phyloP scores from a whole-genome alignment of 1,140 invertebrate species.

The Diuraphis noxia region DNA sequence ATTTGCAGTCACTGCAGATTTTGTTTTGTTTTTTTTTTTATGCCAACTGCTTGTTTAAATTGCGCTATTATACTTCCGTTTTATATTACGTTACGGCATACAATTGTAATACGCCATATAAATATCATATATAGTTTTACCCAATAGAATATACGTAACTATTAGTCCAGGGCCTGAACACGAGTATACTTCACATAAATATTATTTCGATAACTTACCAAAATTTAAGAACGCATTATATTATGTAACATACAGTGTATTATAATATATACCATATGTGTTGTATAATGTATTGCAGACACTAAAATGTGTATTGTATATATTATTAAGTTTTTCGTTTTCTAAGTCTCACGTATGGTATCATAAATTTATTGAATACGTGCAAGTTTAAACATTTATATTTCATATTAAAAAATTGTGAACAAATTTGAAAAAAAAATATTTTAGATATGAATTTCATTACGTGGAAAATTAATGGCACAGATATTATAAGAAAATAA shows the following conservation, averaged over 20 bases:
- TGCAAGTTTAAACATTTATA: not conserved
- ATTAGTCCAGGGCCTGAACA: not conserved
- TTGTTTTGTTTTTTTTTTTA: not conserved
- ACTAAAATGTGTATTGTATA: too few relatives aligned
- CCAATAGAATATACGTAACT: not conserved
- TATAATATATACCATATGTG: not conserved
- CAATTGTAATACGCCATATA: not conserved
- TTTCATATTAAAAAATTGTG: not conserved
- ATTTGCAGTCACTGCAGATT: slow-evolving; percentile 4
- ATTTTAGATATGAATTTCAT: not conserved
- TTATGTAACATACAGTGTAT: not conserved
- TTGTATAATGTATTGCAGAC: too few relatives aligned
- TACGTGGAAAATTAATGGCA: not conserved
- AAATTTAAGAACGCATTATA: not conserved
- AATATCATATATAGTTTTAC: not conserved
- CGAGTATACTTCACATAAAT: not conserved
- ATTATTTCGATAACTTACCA: not conserved
- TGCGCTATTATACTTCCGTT: not conserved
- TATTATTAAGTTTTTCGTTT: not conserved
- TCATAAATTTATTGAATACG: not conserved
- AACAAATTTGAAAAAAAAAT: not conserved
- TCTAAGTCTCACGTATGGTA: not conserved
- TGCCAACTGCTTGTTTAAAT: slow-evolving; percentile 1
- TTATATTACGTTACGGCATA: not conserved
- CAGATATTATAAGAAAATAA: not conserved